A percentile compares a stretch with the other conserved stretches of the same genome.
These are phyloP conservation scores for Lethenteron reissneri DNA, from an alignment of 2,113 vertebrate genomes.

Conservation along the genomic window DNA sequence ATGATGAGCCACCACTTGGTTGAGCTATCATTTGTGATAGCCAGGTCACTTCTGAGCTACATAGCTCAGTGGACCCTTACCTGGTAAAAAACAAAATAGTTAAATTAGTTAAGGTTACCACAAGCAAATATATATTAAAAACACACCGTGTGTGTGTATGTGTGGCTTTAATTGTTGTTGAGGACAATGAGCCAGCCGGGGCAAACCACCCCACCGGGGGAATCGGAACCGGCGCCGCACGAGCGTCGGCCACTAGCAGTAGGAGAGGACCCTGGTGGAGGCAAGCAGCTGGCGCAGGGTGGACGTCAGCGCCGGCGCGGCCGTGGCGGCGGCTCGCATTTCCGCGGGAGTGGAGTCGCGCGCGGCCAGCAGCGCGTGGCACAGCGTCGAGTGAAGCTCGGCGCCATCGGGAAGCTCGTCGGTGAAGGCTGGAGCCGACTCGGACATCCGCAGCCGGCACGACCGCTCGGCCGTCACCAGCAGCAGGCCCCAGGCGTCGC, in stretches of 20 bases:
- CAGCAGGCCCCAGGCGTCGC: conserved; percentile 27
- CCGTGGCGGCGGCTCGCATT: conserved; percentile 15
- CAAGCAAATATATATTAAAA: too few relatives aligned
- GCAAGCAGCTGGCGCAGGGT: conserved; percentile 33
- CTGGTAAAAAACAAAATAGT: too few relatives aligned
- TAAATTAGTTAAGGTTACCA: too few relatives aligned
- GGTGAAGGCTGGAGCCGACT: conserved; percentile 31
- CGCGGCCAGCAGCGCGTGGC: conserved; percentile 44
- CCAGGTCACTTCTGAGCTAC: too few relatives aligned
- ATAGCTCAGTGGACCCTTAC: too few relatives aligned
- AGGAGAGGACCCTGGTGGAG: conserved; percentile 34
- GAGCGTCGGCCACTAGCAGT: conserved; percentile 10
- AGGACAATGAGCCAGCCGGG: too few relatives aligned
- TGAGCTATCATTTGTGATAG: too few relatives aligned
- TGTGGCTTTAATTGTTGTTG: too few relatives aligned
- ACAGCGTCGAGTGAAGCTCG: conserved; percentile 58
- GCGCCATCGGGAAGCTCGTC: conserved; percentile 25
- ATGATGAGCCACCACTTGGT: too few relatives aligned
- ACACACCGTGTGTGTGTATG: too few relatives aligned
- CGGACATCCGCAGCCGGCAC: conserved; percentile 31
- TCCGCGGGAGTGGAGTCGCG: conserved; percentile 22
- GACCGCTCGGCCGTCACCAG: conserved; percentile 34
- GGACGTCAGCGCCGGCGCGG: conserved; percentile 20
- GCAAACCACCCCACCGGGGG: too few relatives aligned
- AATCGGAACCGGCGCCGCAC: too few relatives aligned